phyloP scores from a whole-genome alignment of 2,888 invertebrate genomes.

The Drosophila niveifrons region DNA sequence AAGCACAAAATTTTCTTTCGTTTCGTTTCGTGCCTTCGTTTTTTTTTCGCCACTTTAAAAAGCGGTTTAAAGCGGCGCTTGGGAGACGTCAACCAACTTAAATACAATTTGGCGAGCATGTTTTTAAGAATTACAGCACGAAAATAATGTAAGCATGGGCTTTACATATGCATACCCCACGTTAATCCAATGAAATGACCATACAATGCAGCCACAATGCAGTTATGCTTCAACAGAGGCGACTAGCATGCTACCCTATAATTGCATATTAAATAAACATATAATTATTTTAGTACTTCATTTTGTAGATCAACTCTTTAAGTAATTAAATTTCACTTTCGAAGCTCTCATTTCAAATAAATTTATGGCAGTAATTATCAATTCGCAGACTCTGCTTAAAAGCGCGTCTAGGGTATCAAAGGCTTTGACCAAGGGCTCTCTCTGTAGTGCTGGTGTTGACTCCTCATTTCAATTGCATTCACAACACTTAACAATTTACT shows the following conservation, averaged over 20 bases:
- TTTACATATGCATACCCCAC: slow-evolving; percentile 52
- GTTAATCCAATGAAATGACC: slow-evolving; percentile 48
- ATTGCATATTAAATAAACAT: background rate
- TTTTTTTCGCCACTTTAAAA: slow-evolving; percentile 43
- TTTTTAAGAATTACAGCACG: slow-evolving; percentile 71
- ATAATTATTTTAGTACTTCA: too few relatives aligned
- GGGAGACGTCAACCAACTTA: slow-evolving; percentile 39
- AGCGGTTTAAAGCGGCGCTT: slow-evolving; percentile 57
- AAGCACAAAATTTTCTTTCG: slow-evolving; percentile 28
- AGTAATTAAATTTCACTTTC: background rate
- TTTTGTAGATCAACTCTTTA: background rate
- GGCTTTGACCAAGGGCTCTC: background rate
- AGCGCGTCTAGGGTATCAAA: slow-evolving; percentile 34
- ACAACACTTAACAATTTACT: slow-evolving; percentile 71
- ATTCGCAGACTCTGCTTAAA: too few relatives aligned
- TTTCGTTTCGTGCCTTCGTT: slow-evolving; percentile 10
- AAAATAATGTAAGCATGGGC: slow-evolving; percentile 64
- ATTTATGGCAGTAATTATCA: background rate
- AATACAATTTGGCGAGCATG: slow-evolving; percentile 61
- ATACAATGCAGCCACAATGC: slow-evolving; percentile 24
- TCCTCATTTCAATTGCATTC: slow-evolving; percentile 76
- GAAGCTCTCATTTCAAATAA: background rate
- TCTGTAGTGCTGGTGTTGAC: slow-evolving; percentile 32
- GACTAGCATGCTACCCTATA: slow-evolving; percentile 9
- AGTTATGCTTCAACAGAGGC: background rate